phyloP scores from a whole-genome alignment of 2,797 vertebrate species.

The Sciurus carolinensis region DNA sequence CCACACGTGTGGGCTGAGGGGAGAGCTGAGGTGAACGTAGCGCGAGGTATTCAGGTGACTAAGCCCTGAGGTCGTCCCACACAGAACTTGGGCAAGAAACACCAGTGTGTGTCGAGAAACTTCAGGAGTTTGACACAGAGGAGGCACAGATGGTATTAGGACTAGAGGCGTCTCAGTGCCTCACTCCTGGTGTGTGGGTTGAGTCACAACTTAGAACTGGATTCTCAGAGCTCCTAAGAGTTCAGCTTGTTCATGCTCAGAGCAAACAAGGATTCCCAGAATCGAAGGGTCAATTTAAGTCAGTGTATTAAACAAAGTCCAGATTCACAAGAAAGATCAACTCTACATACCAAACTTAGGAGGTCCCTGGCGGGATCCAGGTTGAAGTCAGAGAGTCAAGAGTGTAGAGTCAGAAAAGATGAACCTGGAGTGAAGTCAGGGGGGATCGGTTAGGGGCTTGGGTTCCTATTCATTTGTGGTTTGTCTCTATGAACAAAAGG shows the following conservation, averaged over 20 bases:
- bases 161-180: neutral
- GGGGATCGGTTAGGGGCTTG: neutral
- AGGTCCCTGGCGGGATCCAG: neutral
- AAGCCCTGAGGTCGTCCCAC: neutral
- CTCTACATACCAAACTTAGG: neutral
- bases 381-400: neutral
- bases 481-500: neutral
- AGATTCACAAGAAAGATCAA: neutral
- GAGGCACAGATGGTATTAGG: neutral
- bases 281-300: neutral
- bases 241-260: neutral
- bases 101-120: neutral
- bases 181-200: neutral
- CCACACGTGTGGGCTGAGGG: neutral
- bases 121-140: neutral
- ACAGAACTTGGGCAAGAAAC: neutral
- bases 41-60: neutral
- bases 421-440: neutral
- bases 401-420: neutral
- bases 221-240: conserved; percentile 9
- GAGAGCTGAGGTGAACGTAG: neutral
- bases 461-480: neutral
- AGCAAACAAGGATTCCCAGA: neutral
- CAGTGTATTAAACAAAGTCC: neutral
- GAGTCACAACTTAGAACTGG: neutral